Base-by-base conservation (phyloP, 2,113 vertebrate species). In the Anguilla rostrata region DNA sequence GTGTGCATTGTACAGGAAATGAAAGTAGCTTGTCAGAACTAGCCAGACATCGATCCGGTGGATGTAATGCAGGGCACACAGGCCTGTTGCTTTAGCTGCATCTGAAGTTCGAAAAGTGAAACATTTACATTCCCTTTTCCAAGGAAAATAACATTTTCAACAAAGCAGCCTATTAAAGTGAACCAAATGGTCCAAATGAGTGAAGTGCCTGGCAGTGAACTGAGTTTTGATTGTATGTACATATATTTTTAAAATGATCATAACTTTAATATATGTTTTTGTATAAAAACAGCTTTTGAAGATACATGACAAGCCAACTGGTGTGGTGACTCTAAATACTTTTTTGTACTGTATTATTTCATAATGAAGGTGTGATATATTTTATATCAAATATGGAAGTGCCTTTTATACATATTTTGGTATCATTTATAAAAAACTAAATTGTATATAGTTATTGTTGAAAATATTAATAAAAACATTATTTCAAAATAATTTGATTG, bases 301-400 rank as follows among this genome's bases (percentile, higher is more conserved):
- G 41, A 15, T 46, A 34, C 43, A 11, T 40, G 84, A 78, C 66
- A 78, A 29, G 15, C 83, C 57, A 84, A 20, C 63, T 43, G 6
- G 40, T 66, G 22, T 22, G 18, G 60, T 66, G 41, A 12, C 60
- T 84, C 57, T 0, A 49, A 84, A 46, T 5, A 6, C 6, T 15
- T 49, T 1, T 84, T 34, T 78, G 39, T 40, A 26, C 16, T 84
- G n/a, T 41, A 53, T 34, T 39, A 75, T 40, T 43, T 71, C 57
- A 84, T 84, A 56, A 71, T 43, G 39, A 63, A 43, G 83, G 39
- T 75, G 40, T 84, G 46, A 84, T 14, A 49, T 39, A 84, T 43
- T 66, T 84, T 63, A 26, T 63, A 63, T 63, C 22, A 75, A 75
- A 26, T 6, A 22, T 26, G 66, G 46, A 63, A 6, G 63, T 71